Conservation (phyloP, 2,888 invertebrate species). For the Apotomis turbidana region DNA sequence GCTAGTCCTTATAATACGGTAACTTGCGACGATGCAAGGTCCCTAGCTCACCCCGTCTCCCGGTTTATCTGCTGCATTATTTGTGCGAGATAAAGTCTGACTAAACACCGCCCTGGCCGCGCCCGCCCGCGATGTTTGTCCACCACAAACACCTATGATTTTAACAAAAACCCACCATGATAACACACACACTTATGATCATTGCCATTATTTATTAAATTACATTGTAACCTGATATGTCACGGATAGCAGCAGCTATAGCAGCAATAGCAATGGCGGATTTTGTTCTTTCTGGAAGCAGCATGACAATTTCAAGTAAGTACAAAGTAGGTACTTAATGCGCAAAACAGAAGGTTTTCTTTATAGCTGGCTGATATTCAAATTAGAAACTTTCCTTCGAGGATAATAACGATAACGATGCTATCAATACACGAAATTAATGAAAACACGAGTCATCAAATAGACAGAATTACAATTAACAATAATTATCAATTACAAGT, state of each 20-base stretch:
- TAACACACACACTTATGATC: conserved; percentile 48
- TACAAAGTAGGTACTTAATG: too few species aligned
- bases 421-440: neutral
- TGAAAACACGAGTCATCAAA: neutral
- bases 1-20: too few species aligned
- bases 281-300: neutral
- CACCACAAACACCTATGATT: conserved; percentile 63
- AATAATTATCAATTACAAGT: conserved; percentile 9
- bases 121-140: conserved; percentile 75
- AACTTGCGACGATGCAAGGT: conserved; percentile 2
- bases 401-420: neutral
- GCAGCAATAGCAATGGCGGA: neutral
- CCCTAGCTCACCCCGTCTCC: conserved; percentile 27
- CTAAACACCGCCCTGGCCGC: conserved; percentile 69
- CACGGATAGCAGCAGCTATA: neutral
- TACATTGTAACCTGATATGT: conserved; percentile 18
- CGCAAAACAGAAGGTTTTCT: too few species aligned
- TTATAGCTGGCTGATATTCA: too few species aligned
- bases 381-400: too few species aligned
- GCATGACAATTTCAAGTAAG: too few species aligned
- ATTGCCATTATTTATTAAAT: conserved; percentile 45
- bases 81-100: conserved; percentile 72
- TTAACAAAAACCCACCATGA: conserved; percentile 54
- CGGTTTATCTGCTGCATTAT: conserved; percentile 61
- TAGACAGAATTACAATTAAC: conserved; percentile 8